These are phyloP conservation scores for Hycleus cichorii DNA, from an alignment of 1,140 invertebrate genomes.

Conservation along the genomic window DNA sequence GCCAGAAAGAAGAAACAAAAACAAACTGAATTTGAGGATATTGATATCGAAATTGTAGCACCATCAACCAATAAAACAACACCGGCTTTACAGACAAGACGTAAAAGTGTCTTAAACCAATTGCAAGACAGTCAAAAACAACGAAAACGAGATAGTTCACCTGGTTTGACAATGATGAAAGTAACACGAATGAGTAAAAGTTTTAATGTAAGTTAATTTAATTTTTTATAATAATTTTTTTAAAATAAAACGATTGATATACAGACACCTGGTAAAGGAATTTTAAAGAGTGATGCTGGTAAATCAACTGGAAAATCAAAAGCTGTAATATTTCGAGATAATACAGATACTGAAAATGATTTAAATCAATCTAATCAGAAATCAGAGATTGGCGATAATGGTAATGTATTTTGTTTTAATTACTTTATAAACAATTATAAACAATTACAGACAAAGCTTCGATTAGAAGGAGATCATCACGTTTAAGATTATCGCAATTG, in stretches of 20 bases:
- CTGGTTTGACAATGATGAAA: constrained; percentile 29
- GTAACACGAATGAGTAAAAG: constrained; percentile 22
- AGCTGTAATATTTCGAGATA: constrained; percentile 25
- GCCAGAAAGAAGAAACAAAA: constrained; percentile 19
- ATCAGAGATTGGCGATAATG: background rate
- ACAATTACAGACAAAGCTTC: background rate
- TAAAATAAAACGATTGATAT: background rate
- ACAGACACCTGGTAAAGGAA: constrained; percentile 25
- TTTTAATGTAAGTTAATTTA: constrained; percentile 12
- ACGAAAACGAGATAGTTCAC: constrained; percentile 1
- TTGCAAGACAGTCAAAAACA: background rate
- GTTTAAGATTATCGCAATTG: too few relatives aligned
- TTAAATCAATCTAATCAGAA: background rate
- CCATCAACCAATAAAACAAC: background rate
- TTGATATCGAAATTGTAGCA: background rate
- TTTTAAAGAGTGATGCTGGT: constrained; percentile 19
- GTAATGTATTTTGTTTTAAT: too few relatives aligned
- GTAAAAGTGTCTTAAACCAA: background rate
- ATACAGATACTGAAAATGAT: constrained; percentile 1
- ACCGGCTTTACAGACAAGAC: background rate
- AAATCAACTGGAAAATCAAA: constrained; percentile 22
- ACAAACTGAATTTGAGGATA: background rate
- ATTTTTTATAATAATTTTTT: background rate
- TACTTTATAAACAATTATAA: too few relatives aligned
- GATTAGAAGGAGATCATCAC: background rate